A percentile compares a stretch with the other conserved stretches of the same genome.
Evolutionary conservation across 2,113 vertebrate genomes (phyloP).

Genomic region (Caloenas nicobarica): DNA sequence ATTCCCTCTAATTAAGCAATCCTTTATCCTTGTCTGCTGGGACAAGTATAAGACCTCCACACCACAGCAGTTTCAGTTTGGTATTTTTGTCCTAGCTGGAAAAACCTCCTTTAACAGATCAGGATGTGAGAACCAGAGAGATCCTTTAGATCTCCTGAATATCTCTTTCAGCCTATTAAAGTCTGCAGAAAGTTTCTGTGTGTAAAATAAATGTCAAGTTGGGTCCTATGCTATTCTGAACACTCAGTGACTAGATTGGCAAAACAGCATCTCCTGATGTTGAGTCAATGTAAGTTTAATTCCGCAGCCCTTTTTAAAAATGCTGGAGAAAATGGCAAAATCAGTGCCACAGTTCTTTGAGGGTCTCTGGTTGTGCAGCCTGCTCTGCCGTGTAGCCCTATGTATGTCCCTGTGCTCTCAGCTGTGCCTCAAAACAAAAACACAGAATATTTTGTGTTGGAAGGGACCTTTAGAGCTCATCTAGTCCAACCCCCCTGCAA

Average conservation of each 20-base stretch:
- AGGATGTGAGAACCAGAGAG: not conserved
- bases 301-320: not conserved
- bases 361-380: not conserved
- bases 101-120: not conserved
- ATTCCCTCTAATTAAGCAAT: not conserved
- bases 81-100: not conserved
- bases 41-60: not conserved
- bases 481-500: too few species aligned
- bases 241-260: not conserved
- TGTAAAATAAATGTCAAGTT: not conserved
- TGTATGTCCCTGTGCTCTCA: accelerated
- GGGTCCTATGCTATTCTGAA: not conserved
- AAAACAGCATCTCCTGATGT: not conserved
- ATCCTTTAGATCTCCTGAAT: not conserved
- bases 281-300: not conserved
- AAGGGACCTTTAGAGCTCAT: too few species aligned
- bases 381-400: not conserved
- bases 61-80: not conserved
- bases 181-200: not conserved
- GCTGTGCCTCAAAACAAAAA: too few species aligned
- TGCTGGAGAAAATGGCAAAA: not conserved
- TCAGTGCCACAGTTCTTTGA: accelerated
- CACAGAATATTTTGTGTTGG: too few species aligned
- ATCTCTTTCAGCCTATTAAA: not conserved
- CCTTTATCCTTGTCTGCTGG: not conserved